Evolutionary conservation across 2,113 vertebrate species (phyloP).

Genomic region (Engystomops pustulosus): DNA sequence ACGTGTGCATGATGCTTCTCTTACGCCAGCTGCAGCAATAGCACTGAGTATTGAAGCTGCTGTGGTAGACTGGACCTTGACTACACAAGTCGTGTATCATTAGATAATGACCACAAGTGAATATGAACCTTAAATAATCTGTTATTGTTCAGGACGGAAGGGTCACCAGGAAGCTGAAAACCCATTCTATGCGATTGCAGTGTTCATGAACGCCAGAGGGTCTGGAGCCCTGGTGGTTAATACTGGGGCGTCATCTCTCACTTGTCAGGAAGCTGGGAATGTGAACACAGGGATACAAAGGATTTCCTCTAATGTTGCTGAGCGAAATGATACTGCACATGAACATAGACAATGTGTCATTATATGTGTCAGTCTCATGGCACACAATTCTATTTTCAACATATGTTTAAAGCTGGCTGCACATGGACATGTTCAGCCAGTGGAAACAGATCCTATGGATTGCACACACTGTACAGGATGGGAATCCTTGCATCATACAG

Average conservation of each 20-base stretch:
- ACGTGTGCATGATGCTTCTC: neutral
- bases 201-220: neutral
- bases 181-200: neutral
- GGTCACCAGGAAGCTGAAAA: constrained; percentile 3
- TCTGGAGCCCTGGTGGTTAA: neutral
- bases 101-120: neutral
- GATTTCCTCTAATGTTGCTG: constrained; percentile 29
- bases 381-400: neutral
- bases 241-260: neutral
- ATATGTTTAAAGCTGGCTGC: too few relatives aligned
- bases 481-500: too few relatives aligned
- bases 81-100: neutral
- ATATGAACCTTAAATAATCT: neutral
- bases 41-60: neutral
- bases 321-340: neutral
- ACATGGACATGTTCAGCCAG: too few relatives aligned
- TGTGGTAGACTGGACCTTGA: neutral
- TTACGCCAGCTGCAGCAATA: neutral
- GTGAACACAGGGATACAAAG: neutral
- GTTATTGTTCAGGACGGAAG: neutral
- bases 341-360: neutral
- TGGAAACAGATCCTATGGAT: too few relatives aligned
- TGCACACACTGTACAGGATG: too few relatives aligned
- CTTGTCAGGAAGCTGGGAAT: constrained; percentile 22
- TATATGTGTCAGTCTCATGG: neutral